A percentile compares a stretch with the other conserved stretches of the same genome.
phyloP scores from a whole-genome alignment of 2,888 invertebrate genomes.

The Drosophila mulleri region DNA sequence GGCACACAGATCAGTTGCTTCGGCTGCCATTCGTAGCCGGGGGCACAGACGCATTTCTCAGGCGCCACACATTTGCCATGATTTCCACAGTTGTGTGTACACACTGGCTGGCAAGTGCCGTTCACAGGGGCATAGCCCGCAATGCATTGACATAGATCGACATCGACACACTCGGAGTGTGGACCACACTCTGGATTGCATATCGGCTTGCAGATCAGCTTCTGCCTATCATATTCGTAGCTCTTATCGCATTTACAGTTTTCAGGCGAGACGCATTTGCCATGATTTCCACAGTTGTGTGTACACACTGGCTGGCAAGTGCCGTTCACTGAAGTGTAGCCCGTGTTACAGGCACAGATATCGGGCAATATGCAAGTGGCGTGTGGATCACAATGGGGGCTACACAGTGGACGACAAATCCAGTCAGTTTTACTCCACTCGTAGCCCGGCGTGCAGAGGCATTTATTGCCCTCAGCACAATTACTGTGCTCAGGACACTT shows the following conservation, averaged over 20 bases:
- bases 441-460: not conserved
- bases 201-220: not conserved
- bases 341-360: not conserved
- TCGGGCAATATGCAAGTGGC: no score
- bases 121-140: not conserved
- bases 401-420: not conserved
- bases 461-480: not conserved
- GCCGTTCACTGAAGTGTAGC: not conserved
- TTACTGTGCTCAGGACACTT: not conserved
- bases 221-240: not conserved
- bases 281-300: not conserved
- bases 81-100: not conserved
- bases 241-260: not conserved
- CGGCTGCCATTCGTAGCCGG: conserved; percentile 6
- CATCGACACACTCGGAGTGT: not conserved
- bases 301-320: conserved; percentile 1
- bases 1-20: not conserved
- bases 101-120: not conserved
- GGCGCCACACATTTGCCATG: not conserved
- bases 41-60: not conserved
- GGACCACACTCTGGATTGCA: not conserved
- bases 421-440: accelerated
- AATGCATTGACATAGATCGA: not conserved
- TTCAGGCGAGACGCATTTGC: not conserved
- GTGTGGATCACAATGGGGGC: not conserved